Evolutionary conservation across 2,113 vertebrate genomes (phyloP).

Genomic region (Rhynchomys soricoides): DNA sequence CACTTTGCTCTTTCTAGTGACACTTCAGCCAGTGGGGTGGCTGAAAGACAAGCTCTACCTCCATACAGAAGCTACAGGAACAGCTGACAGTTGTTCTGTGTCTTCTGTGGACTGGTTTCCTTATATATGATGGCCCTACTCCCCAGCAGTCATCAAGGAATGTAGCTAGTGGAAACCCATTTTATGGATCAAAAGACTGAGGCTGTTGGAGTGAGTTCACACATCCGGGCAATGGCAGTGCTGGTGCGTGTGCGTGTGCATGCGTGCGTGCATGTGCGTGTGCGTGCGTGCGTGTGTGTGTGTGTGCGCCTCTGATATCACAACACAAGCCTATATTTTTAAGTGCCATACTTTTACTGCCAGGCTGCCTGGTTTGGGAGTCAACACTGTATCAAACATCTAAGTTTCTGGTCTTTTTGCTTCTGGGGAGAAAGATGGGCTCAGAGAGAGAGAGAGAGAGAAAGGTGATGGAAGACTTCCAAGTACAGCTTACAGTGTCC

Average conservation of each 20-base stretch:
- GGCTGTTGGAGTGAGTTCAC: background rate
- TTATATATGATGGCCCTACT: background rate
- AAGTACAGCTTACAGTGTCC: background rate
- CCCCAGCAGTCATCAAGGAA: background rate
- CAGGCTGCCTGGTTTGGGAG: background rate
- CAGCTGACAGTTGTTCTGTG: background rate
- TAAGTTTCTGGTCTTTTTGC: background rate
- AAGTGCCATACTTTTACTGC: accelerated
- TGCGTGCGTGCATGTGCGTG: too few relatives aligned
- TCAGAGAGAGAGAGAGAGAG: too few relatives aligned
- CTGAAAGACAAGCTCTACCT: constrained; percentile 8
- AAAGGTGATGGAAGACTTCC: background rate
- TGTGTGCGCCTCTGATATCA: too few relatives aligned
- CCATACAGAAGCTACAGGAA: background rate
- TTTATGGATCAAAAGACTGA: background rate
- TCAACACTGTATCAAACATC: background rate
- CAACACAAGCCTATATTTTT: accelerated
- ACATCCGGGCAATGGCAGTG: background rate
- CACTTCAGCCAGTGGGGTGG: background rate
- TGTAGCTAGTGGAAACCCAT: background rate
- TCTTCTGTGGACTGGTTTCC: background rate
- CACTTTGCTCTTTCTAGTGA: background rate
- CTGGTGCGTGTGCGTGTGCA: too few relatives aligned
- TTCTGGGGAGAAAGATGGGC: background rate
- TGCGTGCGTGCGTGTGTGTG: too few relatives aligned